These are phyloP conservation scores for Phenganax subtilis DNA, from an alignment of 92 coral and sea anemone genomes.

Conservation along the genomic window DNA sequence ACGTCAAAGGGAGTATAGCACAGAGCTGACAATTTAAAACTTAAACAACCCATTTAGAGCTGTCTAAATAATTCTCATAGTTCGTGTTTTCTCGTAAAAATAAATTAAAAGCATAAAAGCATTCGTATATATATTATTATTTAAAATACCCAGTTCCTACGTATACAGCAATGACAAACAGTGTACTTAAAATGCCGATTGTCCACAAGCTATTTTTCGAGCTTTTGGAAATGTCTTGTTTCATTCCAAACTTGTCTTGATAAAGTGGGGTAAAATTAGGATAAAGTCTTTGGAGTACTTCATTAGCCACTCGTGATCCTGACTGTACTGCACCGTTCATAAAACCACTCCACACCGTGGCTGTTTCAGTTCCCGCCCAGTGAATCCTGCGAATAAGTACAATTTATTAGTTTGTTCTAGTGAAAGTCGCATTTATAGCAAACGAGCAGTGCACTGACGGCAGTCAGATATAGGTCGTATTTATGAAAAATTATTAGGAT, in stretches of 20 bases:
- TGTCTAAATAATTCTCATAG: background rate
- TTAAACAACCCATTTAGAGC: background rate
- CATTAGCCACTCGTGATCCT: conserved; percentile 72
- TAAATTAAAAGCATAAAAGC: too few relatives aligned
- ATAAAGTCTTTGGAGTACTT: conserved; percentile 53
- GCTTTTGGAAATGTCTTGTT: background rate
- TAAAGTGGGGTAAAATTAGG: conserved; percentile 15
- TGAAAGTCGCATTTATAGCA: too few relatives aligned
- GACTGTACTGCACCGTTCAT: conserved; percentile 91
- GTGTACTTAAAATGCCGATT: conserved; percentile 3
- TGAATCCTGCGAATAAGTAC: conserved; percentile 56
- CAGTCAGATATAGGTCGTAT: too few relatives aligned
- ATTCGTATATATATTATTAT: too few relatives aligned
- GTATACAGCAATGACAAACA: background rate
- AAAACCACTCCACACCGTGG: conserved; percentile 75
- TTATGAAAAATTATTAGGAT: too few relatives aligned
- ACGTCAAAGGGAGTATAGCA: too few relatives aligned
- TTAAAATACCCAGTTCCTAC: background rate
- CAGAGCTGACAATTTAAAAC: background rate
- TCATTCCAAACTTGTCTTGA: background rate
- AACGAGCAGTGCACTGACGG: too few relatives aligned
- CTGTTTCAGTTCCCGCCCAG: conserved; percentile 90
- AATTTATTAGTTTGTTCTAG: background rate
- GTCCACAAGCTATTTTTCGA: conserved; percentile 10
- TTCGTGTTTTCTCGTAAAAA: too few relatives aligned